Evolutionary conservation across 37 sponge, comb jelly and placozoan genomes (phyloP).

Genomic region (Diacarnus erythraeanus): DNA sequence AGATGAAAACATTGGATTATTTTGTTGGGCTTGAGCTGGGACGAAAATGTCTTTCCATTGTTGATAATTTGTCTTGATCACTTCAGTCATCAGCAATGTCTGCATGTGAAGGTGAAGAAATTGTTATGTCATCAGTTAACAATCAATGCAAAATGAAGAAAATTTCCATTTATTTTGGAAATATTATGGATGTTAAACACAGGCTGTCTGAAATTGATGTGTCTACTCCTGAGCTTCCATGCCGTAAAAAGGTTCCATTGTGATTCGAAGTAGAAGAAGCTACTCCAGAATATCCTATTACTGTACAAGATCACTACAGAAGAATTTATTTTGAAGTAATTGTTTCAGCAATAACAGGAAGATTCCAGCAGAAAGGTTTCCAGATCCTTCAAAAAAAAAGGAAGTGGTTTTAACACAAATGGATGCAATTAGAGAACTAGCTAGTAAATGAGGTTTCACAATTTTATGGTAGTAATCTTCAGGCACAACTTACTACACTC

Average conservation of each 20-base stretch:
- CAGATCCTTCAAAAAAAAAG: constrained; percentile 8
- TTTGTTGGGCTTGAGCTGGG: constrained; percentile 16
- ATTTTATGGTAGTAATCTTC: background rate
- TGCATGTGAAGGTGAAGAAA: constrained; percentile 11
- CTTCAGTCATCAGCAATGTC: background rate
- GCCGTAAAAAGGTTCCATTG: constrained; percentile 35
- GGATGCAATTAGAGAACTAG: background rate
- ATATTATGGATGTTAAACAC: background rate
- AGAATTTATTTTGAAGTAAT: constrained; percentile 37
- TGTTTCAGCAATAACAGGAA: constrained; percentile 10
- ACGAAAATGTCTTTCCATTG: constrained; percentile 7
- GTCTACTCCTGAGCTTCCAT: constrained; percentile 18
- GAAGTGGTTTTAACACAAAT: background rate
- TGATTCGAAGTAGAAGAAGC: constrained; percentile 29
- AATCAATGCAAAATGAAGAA: constrained; percentile 6
- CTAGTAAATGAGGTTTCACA: background rate
- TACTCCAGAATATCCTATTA: constrained; percentile 32
- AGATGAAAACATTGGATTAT: constrained; percentile 53
- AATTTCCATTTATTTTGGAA: constrained; percentile 33
- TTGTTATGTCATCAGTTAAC: background rate
- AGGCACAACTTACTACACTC: background rate
- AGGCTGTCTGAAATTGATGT: background rate
- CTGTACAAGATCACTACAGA: constrained; percentile 29
- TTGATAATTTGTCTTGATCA: constrained; percentile 17
- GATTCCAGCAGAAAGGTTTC: constrained; percentile 13